These are phyloP conservation scores for Enteromius viviparus DNA, from an alignment of 2,797 vertebrate species.

Conservation along the genomic window DNA sequence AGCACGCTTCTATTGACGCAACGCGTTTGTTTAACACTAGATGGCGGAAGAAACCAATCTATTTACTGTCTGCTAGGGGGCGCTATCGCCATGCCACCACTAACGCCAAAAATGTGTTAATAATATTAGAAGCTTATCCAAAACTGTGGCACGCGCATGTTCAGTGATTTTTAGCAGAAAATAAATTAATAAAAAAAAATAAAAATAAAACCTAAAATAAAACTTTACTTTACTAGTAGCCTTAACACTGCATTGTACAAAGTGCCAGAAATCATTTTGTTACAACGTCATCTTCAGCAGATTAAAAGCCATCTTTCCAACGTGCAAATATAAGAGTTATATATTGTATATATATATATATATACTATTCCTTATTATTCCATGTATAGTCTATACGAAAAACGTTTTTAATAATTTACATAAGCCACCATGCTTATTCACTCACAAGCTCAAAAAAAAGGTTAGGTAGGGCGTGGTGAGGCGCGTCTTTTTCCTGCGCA, in stretches of 20 bases:
- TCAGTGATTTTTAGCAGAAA: neutral
- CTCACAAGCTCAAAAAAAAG: neutral
- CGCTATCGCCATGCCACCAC: neutral
- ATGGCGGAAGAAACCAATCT: conserved; percentile 35
- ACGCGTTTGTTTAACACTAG: conserved; percentile 37
- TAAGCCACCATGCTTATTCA: neutral
- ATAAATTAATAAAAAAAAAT: neutral
- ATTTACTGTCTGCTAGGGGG: neutral
- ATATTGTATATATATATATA: too few relatives aligned
- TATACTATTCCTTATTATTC: neutral
- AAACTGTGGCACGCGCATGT: neutral
- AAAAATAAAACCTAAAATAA: neutral
- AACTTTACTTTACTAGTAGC: neutral
- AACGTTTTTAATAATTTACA: neutral
- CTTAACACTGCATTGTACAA: neutral
- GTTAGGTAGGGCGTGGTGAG: conserved; percentile 6
- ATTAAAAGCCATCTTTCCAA: neutral
- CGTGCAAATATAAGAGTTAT: neutral
- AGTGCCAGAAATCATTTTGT: neutral
- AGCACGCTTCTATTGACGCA: neutral
- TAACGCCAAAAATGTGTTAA: too few relatives aligned
- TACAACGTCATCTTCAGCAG: neutral
- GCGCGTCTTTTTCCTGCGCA: neutral
- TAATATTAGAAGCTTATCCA: too few relatives aligned
- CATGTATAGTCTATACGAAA: neutral